Base-by-base conservation (phyloP, 2,113 vertebrate species). In the Connochaetes taurinus region DNA sequence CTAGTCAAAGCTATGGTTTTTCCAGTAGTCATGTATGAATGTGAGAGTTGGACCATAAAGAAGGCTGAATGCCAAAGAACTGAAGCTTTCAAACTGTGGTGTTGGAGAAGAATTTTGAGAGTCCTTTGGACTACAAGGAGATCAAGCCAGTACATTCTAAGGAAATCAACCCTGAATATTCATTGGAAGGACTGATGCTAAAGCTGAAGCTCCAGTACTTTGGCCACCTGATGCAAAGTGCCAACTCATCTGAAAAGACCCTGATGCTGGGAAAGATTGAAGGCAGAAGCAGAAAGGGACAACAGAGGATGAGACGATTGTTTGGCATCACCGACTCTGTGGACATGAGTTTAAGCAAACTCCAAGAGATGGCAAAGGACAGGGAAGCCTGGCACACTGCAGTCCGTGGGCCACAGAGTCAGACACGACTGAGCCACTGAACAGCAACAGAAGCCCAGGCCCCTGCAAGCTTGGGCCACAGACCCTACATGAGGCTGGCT, bases 401-500 rank as follows among this genome's bases (percentile, higher is more conserved):
- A 36, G n/a, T 21, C n/a, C 19, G 0, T 36, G n/a, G n/a, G 19
- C 21, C 2, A 1, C 64, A 36, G n/a, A 71, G 9, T 36, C 9
- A 36, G 64, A 71, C 9, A 23, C 0, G 19, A 21, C n/a, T 36
- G n/a, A 71, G 64, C 9, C 17, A 36, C 9, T 36, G 17, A 71
- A 6, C n/a, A 71, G 5, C 33, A 31, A 23, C 4, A 50, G 14
- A 76, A 52, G 17, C 27, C 29, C 36, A 74, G 13, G 33, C 0
- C 15, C 52, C 33, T 53, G 5, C 1, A 17, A 67, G 13, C 14
- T 40, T 29, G 14, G 12, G 17, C 4, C 27, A 53, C 19, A 67
- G 0, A 45, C 9, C 7, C 62, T 52, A 15, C 25, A 40, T 2
- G 25, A 94, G 83, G 47, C 15, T 16, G 64, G 3, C 14, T 40